Base-by-base conservation (phyloP, 2,888 invertebrate genomes). In the Troides aeacus region DNA sequence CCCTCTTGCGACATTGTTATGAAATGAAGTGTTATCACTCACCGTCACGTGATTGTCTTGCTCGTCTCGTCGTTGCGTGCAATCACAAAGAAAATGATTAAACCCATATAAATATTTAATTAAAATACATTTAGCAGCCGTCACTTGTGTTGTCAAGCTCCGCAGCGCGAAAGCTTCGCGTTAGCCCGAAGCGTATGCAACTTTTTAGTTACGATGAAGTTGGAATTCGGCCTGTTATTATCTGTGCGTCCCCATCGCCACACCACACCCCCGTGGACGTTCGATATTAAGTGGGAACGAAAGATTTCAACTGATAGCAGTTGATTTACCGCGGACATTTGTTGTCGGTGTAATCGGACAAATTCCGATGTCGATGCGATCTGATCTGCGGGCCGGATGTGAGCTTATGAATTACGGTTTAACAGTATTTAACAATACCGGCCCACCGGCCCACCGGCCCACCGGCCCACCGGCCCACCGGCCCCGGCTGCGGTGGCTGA, bases 331-430 rank as follows among this genome's bases (percentile, higher is more conserved):
- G 30, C 39, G 24, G 62, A 62, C 69, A 69, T 69, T 69, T 62
- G 65, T 69, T 65, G 65, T 62, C 65, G 69, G 65, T 30, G 50
- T 66, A 66, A 69, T 69, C 69, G 50, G 69, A 69, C 65, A 69
- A 65, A 69, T 69, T 50, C 69, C 62, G 57, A 65, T 62, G 65
- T 69, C 65, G 57, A 57, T 62, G 21, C 53, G 56, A 58, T 62
- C 50, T 46, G 65, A 66, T 58, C 58, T 24, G 65, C 64, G 36
- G 68, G 50, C 42, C 62, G 57, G 57, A 58, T 69, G 62, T 36
- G 60, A 62, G 60, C 21, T 62, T 66, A 66, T 58, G 62, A 62
- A 65, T 69, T 57, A 62, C 69, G 24, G 30, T 64, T 60, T 15
- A 68, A 64, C 58, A 68, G 58, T 24, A 68, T 56, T 64, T 42